A percentile compares a stretch with the other conserved stretches of the same genome.
Conservation (phyloP, 2,888 invertebrate species). For the Drosophila subquinaria region DNA sequence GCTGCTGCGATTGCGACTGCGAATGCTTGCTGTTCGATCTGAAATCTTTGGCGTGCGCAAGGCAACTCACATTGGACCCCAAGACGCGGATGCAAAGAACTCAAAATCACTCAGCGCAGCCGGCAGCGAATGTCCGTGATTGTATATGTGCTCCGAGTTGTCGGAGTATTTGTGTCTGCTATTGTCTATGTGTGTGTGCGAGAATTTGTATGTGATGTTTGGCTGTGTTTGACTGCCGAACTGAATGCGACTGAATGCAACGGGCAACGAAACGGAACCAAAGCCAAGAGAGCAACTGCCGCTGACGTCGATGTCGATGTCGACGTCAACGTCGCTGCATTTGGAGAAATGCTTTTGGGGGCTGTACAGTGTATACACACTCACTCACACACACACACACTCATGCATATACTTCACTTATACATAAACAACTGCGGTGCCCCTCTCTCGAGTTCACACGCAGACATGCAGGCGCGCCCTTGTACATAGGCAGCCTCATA, state of each 20-base stretch:
- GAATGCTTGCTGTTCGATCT: constrained; percentile 65
- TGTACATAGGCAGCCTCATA: constrained; percentile 76
- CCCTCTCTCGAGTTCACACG: constrained; percentile 55
- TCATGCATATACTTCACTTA: constrained; percentile 26
- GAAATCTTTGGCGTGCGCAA: constrained; percentile 82
- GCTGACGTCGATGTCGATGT: constrained; percentile 27
- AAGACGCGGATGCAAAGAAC: constrained; percentile 81
- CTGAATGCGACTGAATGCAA: constrained; percentile 57
- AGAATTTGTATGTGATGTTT: constrained; percentile 54
- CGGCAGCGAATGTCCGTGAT: constrained; percentile 40
- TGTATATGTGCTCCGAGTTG: constrained; percentile 20
- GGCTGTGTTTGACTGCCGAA: constrained; percentile 58
- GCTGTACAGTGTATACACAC: constrained; percentile 58
- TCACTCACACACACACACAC: constrained; percentile 16
- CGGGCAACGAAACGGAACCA: constrained; percentile 68
- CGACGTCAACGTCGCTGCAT: constrained; percentile 59
- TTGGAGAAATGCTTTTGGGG: constrained; percentile 81
- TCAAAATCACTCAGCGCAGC: constrained; percentile 62
- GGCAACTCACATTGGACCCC: constrained; percentile 79
- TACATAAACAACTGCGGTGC: constrained; percentile 26
- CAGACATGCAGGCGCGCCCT: constrained; percentile 59
- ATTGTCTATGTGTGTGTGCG: no score
- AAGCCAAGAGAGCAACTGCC: constrained; percentile 54
- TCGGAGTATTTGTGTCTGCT: constrained; percentile 14
- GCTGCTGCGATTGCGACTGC: constrained; percentile 20